Evolutionary conservation across 2,113 vertebrate genomes (phyloP).

Genomic region (Pelodiscus sinensis): DNA sequence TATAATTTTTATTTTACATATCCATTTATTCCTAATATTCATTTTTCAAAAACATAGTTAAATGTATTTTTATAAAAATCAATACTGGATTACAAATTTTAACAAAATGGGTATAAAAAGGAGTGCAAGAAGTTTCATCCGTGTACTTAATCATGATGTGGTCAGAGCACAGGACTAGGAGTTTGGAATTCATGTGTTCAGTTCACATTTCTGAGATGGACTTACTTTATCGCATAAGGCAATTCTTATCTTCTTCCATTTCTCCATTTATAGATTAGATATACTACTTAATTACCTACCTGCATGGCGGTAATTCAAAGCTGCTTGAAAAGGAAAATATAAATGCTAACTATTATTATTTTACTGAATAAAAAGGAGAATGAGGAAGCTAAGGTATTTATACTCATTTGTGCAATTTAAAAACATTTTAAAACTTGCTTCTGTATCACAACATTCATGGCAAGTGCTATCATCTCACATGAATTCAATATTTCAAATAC

Average conservation of each 20-base stretch:
- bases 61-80: not conserved
- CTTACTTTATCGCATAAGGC: conserved; percentile 12
- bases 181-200: conserved; percentile 3
- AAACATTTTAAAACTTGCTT: not conserved
- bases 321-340: not conserved
- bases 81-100: not conserved
- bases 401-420: not conserved
- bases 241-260: conserved; percentile 23
- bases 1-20: not conserved
- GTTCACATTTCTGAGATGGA: not conserved
- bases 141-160: not conserved
- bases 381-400: not conserved
- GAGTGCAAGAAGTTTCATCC: conserved; percentile 3
- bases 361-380: not conserved
- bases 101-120: not conserved
- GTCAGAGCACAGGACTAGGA: not conserved
- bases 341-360: not conserved
- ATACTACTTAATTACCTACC: not conserved
- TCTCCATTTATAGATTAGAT: not conserved
- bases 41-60: not conserved
- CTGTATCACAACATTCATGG: not conserved
- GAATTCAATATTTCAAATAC: not conserved
- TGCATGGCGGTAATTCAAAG: not conserved
- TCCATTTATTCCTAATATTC: not conserved
- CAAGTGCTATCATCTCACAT: not conserved